Conservation (phyloP, 2,113 vertebrate species). For the Rhodinocichla rosea region DNA sequence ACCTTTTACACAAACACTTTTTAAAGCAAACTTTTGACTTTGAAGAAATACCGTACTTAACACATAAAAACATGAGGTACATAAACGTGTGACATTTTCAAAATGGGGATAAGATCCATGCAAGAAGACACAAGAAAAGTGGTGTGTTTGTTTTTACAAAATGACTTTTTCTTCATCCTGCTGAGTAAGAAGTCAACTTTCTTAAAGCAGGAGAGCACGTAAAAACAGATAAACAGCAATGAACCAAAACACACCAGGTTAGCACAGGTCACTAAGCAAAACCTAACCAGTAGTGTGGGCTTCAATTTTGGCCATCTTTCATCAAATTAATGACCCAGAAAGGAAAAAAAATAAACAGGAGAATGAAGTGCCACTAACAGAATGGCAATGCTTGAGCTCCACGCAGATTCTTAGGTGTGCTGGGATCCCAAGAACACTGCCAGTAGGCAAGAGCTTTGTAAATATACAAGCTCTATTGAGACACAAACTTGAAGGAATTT, state of each 20-base stretch:
- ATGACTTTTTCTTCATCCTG: background rate
- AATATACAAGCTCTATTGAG: background rate
- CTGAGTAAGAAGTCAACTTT: background rate
- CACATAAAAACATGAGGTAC: rapidly evolving
- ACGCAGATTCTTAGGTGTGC: rapidly evolving
- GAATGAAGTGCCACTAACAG: background rate
- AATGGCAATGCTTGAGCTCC: background rate
- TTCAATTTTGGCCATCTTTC: background rate
- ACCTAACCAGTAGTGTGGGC: background rate
- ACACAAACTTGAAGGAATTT: too few species aligned
- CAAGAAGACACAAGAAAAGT: background rate
- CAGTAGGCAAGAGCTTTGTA: rapidly evolving
- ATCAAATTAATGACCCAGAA: background rate
- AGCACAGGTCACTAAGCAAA: background rate
- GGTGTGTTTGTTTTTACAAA: rapidly evolving
- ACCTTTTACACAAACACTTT: rapidly evolving
- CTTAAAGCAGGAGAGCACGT: background rate
- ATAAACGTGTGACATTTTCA: background rate
- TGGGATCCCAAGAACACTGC: background rate
- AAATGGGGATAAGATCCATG: background rate
- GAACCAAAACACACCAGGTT: rapidly evolving
- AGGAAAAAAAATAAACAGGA: background rate
- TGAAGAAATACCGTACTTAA: background rate
- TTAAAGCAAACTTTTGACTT: background rate
- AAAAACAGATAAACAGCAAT: background rate